Percentiles rank a stretch among this genome's conserved stretches.
These are phyloP conservation scores for Sesia bembeciformis DNA, from an alignment of 2,888 invertebrate species.

Conservation along the genomic window DNA sequence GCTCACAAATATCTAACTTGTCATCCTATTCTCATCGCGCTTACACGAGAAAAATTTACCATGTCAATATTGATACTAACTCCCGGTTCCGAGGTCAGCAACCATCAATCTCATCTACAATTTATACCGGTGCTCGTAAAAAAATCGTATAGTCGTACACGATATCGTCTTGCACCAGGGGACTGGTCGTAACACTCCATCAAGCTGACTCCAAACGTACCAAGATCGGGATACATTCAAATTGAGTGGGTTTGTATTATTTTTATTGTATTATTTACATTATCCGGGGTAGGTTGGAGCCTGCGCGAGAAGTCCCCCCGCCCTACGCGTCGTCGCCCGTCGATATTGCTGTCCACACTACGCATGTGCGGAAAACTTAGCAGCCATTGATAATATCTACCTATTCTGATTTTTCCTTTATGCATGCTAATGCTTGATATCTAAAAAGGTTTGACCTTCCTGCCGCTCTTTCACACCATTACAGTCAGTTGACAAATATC, in stretches of 20 bases:
- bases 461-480: slow-evolving; percentile 24
- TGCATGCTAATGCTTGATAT: slow-evolving; percentile 58
- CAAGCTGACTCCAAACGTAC: slow-evolving; percentile 19
- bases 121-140: slow-evolving; percentile 30
- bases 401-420: slow-evolving; percentile 61
- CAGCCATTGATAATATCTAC: slow-evolving; percentile 37
- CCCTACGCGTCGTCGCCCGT: slow-evolving; percentile 25
- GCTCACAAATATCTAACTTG: slow-evolving; percentile 12
- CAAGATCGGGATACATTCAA: slow-evolving; percentile 41
- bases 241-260: slow-evolving; percentile 54
- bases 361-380: slow-evolving; percentile 60
- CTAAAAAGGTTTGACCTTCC: slow-evolving; percentile 42
- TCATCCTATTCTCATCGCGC: slow-evolving; percentile 16
- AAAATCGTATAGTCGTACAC: slow-evolving; percentile 15
- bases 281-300: slow-evolving; percentile 36
- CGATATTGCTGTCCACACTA: slow-evolving; percentile 39
- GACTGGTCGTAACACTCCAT: slow-evolving; percentile 24
- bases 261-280: slow-evolving; percentile 67
- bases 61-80: slow-evolving; percentile 26
- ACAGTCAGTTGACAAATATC: slow-evolving; percentile 25
- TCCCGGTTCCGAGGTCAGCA: slow-evolving; percentile 22
- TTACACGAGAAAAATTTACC: slow-evolving; percentile 7
- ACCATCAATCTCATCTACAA: slow-evolving; percentile 18
- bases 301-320: slow-evolving; percentile 30
- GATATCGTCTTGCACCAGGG: slow-evolving; percentile 20